These are phyloP conservation scores for Mystacornis crossleyi DNA, from an alignment of 2,113 vertebrate species.

Conservation along the genomic window DNA sequence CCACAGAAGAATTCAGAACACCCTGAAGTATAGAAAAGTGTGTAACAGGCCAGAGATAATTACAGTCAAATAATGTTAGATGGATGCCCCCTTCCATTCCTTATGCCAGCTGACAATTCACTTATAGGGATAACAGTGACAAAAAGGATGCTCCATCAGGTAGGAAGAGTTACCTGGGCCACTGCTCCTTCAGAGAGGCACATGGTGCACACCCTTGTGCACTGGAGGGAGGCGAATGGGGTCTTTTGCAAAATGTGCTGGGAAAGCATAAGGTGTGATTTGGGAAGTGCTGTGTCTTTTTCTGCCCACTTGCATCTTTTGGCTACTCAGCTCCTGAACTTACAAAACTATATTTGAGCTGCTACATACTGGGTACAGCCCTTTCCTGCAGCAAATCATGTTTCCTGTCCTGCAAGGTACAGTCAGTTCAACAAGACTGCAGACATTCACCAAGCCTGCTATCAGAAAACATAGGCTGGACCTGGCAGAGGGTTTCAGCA, in stretches of 20 bases:
- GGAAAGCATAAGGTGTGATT: not conserved
- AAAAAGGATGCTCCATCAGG: not conserved
- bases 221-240: not conserved
- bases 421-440: not conserved
- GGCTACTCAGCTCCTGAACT: not conserved
- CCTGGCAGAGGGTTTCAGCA: not conserved
- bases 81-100: not conserved
- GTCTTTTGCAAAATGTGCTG: not conserved
- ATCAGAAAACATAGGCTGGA: not conserved
- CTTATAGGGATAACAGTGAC: not conserved
- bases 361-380: not conserved
- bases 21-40: not conserved
- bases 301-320: not conserved
- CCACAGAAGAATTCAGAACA: not conserved
- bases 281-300: not conserved
- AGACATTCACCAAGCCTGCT: not conserved
- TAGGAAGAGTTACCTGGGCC: not conserved
- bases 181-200: not conserved
- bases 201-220: not conserved
- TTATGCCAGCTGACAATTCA: not conserved
- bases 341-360: not conserved
- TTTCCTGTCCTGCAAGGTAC: constrained; percentile 8
- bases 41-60: not conserved
- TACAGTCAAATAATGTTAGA: not conserved
- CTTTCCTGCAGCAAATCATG: constrained; percentile 30